Conservation (phyloP, 2,888 invertebrate genomes). For the Mycalesis mineus region DNA sequence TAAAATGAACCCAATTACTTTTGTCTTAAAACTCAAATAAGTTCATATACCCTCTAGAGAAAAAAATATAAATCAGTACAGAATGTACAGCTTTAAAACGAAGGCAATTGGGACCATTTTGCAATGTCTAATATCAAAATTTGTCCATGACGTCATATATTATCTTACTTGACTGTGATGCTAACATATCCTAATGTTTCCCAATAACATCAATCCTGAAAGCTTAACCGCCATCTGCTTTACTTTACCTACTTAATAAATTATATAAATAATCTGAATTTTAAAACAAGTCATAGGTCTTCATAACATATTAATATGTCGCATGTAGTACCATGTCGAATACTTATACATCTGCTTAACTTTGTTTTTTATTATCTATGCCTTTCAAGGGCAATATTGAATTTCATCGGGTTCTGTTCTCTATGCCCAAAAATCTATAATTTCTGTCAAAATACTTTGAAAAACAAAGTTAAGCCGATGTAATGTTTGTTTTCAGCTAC, state of each 20-base stretch:
- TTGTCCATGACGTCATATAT: too few species aligned
- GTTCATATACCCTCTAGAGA: too few species aligned
- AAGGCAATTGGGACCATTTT: too few species aligned
- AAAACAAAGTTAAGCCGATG: not conserved
- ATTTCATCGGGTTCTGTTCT: too few species aligned
- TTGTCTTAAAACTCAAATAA: too few species aligned
- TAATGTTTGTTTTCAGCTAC: conserved; percentile 26
- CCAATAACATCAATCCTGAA: not conserved
- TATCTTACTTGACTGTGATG: too few species aligned
- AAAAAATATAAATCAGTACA: too few species aligned
- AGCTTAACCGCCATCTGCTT: conserved; percentile 21
- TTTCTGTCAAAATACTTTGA: not conserved
- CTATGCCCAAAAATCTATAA: not conserved
- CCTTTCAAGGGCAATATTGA: too few species aligned
- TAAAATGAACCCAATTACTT: too few species aligned
- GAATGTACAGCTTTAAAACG: too few species aligned
- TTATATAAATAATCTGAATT: conserved; percentile 77
- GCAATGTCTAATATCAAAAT: too few species aligned
- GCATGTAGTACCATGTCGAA: conserved; percentile 46
- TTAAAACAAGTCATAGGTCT: conserved; percentile 75
- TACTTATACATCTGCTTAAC: conserved; percentile 16
- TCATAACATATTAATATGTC: conserved; percentile 52
- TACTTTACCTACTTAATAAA: conserved; percentile 72
- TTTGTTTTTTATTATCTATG: too few species aligned
- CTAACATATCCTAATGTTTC: not conserved